A percentile compares a stretch with the other conserved stretches of the same genome.
These are phyloP conservation scores for Actinia tenebrosa DNA, from an alignment of 64 coral and sea anemone species.

Conservation along the genomic window DNA sequence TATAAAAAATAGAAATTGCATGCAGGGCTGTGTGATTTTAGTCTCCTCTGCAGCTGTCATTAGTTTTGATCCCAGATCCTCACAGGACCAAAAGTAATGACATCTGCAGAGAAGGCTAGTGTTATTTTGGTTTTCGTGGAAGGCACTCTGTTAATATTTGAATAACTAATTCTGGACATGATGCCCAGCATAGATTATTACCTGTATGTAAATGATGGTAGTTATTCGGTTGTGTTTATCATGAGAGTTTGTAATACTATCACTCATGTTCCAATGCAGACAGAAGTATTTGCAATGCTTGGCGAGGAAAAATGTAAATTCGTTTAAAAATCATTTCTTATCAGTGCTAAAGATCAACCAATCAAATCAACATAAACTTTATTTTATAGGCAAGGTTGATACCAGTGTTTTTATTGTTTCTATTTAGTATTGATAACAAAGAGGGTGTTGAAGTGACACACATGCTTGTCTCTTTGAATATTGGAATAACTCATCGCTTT, in stretches of 20 bases:
- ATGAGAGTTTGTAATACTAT: not conserved
- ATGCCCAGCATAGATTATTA: not conserved
- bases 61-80: no score
- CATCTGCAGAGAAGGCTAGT: not conserved
- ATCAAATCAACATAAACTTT: not conserved
- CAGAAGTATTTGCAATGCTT: not conserved
- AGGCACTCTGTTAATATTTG: not conserved
- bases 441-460: not conserved
- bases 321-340: not conserved
- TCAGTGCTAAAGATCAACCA: not conserved
- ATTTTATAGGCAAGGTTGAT: not conserved
- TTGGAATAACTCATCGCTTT: no score
- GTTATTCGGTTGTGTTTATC: not conserved
- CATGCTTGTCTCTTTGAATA: not conserved
- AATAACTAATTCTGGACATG: not conserved
- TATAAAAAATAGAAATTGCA: not conserved
- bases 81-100: no score
- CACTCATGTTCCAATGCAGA: not conserved
- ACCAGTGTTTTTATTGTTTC: not conserved
- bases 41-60: no score
- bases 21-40: not conserved
- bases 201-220: not conserved
- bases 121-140: not conserved
- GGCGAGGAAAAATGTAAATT: not conserved
- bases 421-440: not conserved